phyloP scores from a whole-genome alignment of 2,797 vertebrate species.

The Myotis planiceps region DNA sequence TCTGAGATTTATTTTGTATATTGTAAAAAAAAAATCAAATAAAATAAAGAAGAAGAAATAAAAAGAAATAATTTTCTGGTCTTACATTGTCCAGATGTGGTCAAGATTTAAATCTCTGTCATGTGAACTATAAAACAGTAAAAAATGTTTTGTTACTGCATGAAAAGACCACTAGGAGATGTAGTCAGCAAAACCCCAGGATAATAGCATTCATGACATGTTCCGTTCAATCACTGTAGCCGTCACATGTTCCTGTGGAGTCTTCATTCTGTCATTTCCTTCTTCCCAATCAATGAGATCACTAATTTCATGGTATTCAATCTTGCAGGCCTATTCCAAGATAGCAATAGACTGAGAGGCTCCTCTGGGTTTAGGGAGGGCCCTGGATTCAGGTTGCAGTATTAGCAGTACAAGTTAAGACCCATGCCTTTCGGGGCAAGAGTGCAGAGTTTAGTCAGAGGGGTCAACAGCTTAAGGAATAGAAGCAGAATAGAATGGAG shows the following conservation, averaged over 20 bases:
- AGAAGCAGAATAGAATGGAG: neutral
- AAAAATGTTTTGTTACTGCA: neutral
- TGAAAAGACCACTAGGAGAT: neutral
- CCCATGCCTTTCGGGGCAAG: neutral
- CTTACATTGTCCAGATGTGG: neutral
- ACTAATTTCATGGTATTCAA: neutral
- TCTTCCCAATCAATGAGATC: neutral
- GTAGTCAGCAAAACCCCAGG: neutral
- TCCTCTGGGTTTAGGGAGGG: neutral
- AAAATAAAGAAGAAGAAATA: too few relatives aligned
- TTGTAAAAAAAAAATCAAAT: too few relatives aligned
- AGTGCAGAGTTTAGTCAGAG: neutral
- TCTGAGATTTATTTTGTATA: too few relatives aligned
- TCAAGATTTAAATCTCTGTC: neutral
- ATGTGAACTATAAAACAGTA: neutral
- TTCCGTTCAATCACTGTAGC: neutral
- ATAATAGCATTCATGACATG: neutral
- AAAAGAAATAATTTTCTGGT: neutral
- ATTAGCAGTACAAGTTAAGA: neutral
- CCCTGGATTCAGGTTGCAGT: neutral
- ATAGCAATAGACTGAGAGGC: neutral
- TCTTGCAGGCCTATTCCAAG: neutral
- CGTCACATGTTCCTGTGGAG: neutral
- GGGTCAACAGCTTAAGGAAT: neutral
- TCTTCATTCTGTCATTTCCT: neutral